Percentiles rank a stretch among this genome's conserved stretches.
phyloP scores from a whole-genome alignment of 2,113 vertebrate species.

The Reinhardtius hippoglossoides region DNA sequence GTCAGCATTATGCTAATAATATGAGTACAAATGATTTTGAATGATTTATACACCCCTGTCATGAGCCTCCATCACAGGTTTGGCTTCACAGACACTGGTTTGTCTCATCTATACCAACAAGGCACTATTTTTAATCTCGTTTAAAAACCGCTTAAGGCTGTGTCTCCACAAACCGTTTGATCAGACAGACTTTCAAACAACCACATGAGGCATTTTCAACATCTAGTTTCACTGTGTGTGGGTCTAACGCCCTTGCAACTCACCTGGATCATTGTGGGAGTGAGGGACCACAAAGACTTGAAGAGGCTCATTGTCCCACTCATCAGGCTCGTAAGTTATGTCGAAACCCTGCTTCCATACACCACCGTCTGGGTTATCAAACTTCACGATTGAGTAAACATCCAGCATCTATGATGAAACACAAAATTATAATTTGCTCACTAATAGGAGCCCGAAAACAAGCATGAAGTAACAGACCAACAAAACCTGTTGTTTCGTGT shows the following conservation, averaged over 20 bases:
- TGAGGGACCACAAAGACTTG: constrained; percentile 97
- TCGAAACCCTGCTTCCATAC: constrained; percentile 99
- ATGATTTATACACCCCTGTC: constrained; percentile 4
- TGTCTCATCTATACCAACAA: neutral
- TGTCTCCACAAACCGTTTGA: neutral
- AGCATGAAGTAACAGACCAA: too few species aligned
- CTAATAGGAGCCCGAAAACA: too few species aligned
- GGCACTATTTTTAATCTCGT: neutral
- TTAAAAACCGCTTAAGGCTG: neutral
- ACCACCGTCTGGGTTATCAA: constrained; percentile 94
- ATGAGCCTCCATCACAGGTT: neutral
- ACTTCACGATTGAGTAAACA: constrained; percentile 90
- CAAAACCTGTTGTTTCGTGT: too few species aligned
- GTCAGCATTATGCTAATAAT: constrained; percentile 50
- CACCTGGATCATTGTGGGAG: constrained; percentile 98
- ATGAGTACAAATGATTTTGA: constrained; percentile 3
- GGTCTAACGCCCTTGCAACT: constrained; percentile 41
- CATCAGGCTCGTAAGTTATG: constrained; percentile 89
- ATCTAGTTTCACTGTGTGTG: neutral
- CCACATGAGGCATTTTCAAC: neutral
- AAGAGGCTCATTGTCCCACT: constrained; percentile 92
- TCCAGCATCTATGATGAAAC: constrained; percentile 88
- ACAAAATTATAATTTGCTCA: too few species aligned
- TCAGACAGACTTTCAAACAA: neutral
- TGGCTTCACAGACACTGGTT: neutral